These are phyloP conservation scores for Venturia canescens DNA, from an alignment of 1,140 invertebrate genomes.

Conservation along the genomic window DNA sequence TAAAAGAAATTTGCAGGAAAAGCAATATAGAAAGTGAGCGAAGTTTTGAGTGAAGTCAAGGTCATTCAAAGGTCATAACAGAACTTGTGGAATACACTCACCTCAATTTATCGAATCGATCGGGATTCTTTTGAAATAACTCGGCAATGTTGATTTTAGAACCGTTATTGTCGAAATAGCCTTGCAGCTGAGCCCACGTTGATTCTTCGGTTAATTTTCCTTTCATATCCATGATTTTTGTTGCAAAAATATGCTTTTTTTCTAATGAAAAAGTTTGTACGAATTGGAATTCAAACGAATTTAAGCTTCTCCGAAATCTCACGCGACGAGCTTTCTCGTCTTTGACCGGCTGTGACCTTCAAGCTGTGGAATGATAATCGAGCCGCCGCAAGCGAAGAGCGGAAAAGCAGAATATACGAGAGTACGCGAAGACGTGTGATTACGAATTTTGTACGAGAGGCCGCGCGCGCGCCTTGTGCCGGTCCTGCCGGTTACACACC, in stretches of 20 bases:
- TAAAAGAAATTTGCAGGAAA: no score
- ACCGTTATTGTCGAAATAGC: conserved; percentile 83
- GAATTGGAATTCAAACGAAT: background rate
- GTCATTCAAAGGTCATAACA: conserved; percentile 62
- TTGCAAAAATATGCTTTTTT: background rate
- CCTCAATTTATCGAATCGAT: conserved; percentile 90
- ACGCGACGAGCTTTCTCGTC: background rate
- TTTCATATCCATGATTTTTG: conserved; percentile 71
- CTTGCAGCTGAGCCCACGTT: conserved; percentile 84
- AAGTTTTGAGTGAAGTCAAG: background rate
- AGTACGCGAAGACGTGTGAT: no score
- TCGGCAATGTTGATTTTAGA: conserved; percentile 86
- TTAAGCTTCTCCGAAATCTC: background rate
- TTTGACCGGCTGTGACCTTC: conserved; percentile 11
- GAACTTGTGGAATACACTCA: conserved; percentile 67
- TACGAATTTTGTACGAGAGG: no score
- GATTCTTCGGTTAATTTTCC: conserved; percentile 80
- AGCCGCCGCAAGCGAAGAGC: background rate
- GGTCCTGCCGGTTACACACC: no score
- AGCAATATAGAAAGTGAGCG: no score
- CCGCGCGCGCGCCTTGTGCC: no score
- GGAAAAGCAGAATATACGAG: no score
- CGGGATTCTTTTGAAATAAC: conserved; percentile 85
- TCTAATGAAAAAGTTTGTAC: background rate
- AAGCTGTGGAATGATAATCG: background rate